Percentiles rank a stretch among this genome's conserved stretches.
Conservation (phyloP, 1,140 invertebrate genomes). For the Drosophila dunni region DNA sequence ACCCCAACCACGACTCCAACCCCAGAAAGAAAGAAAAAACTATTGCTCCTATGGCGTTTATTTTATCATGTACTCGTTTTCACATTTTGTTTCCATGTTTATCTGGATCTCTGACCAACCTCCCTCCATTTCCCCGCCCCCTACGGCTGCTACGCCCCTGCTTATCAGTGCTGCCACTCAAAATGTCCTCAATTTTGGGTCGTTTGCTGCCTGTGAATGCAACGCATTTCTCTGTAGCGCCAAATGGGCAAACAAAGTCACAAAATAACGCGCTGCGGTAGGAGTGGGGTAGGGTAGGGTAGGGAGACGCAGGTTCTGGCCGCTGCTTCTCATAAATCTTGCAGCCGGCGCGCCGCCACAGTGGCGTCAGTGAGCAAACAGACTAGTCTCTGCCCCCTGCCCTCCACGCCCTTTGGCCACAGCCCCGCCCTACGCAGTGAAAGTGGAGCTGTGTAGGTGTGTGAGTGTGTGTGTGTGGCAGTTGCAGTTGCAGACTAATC, state of each 20-base stretch:
- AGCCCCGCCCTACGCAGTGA: conserved; percentile 27
- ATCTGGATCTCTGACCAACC: conserved; percentile 38
- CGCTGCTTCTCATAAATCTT: conserved; percentile 80
- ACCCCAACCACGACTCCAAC: no score
- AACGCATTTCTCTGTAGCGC: conserved; percentile 61
- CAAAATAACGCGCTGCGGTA: not conserved
- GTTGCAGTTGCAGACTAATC: conserved; percentile 54
- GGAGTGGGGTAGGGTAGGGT: not conserved
- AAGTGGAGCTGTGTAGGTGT: conserved; percentile 31
- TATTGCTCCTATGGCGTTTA: conserved; percentile 25
- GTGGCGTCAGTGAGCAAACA: conserved; percentile 83
- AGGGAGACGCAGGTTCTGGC: not conserved
- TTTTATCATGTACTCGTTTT: conserved; percentile 32
- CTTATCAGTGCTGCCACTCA: conserved; percentile 77
- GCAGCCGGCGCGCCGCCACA: conserved; percentile 76
- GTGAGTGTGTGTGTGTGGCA: conserved; percentile 3
- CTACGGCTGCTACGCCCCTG: not conserved
- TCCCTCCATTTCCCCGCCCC: not conserved
- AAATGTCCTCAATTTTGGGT: conserved; percentile 67
- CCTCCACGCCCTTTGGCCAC: not conserved
- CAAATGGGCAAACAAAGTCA: conserved; percentile 71
- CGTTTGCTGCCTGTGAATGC: conserved; percentile 26
- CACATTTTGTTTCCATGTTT: conserved; percentile 23
- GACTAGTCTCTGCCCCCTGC: conserved; percentile 1
- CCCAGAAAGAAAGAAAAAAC: not conserved